Evolutionary conservation across 2,797 vertebrate species (phyloP).

Genomic region (Poeciliopsis gracilis): DNA sequence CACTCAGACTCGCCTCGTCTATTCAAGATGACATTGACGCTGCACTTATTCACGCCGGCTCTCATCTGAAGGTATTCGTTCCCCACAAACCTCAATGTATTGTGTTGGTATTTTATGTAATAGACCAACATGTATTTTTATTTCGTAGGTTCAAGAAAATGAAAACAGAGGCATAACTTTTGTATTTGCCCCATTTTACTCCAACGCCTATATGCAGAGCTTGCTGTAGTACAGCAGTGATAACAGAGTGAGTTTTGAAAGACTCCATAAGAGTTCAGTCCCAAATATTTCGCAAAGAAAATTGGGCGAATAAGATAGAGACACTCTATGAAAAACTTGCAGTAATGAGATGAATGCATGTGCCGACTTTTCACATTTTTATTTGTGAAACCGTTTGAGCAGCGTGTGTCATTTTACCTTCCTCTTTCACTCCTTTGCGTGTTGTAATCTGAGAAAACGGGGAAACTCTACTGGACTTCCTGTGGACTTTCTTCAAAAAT

Average conservation of each 20-base stretch:
- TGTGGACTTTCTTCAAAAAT: not conserved
- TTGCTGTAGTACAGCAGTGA: not conserved
- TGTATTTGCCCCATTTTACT: not conserved
- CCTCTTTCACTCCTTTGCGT: slow-evolving; percentile 14
- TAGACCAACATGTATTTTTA: not conserved
- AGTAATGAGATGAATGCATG: not conserved
- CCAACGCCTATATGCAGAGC: not conserved
- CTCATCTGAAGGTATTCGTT: not conserved
- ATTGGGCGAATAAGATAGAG: not conserved
- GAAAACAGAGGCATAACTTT: not conserved
- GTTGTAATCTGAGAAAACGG: not conserved
- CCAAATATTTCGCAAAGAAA: not conserved
- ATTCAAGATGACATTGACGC: slow-evolving; percentile 26
- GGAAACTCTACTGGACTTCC: not conserved
- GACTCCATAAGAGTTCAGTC: not conserved
- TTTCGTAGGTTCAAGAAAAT: not conserved
- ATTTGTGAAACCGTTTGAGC: too few relatives aligned
- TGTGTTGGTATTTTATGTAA: not conserved
- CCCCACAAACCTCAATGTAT: not conserved
- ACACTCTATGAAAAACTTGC: not conserved
- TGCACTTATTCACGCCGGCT: slow-evolving; percentile 16
- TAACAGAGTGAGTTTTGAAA: not conserved
- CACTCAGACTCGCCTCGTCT: slow-evolving; percentile 18
- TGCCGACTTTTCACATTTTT: not conserved
- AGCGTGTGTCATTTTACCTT: not conserved